Evolutionary conservation across 1,140 invertebrate species (phyloP).

Genomic region (Drosophila oshimai): DNA sequence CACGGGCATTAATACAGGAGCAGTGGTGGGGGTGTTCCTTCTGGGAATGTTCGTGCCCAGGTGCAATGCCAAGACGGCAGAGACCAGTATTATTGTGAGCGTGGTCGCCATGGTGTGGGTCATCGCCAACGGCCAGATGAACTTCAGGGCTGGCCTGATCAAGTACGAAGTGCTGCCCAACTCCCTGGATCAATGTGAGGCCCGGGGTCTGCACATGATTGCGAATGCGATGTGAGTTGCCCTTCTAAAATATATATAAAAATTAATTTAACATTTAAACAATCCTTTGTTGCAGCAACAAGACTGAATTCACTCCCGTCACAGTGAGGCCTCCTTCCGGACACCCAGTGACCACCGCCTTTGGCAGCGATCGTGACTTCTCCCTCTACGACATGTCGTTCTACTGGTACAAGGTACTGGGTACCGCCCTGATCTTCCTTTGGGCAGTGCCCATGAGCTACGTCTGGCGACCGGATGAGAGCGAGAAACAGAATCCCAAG

Average conservation of each 20-base stretch:
- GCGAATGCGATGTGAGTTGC: constrained; percentile 51
- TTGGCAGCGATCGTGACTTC: constrained; percentile 80
- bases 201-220: constrained; percentile 58
- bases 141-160: constrained; percentile 85
- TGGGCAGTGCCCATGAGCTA: constrained; percentile 84
- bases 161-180: constrained; percentile 84
- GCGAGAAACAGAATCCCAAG: constrained; percentile 54
- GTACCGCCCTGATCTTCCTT: constrained; percentile 85
- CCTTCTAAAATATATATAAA: too few species aligned
- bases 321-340: not conserved
- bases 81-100: constrained; percentile 86
- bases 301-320: constrained; percentile 13
- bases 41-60: constrained; percentile 89
- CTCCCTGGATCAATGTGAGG: constrained; percentile 85
- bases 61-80: constrained; percentile 87
- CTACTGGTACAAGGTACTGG: constrained; percentile 86
- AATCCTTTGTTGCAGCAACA: constrained; percentile 2
- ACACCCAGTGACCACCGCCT: constrained; percentile 47
- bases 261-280: too few species aligned
- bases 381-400: constrained; percentile 85
- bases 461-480: constrained; percentile 48
- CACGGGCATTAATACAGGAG: constrained; percentile 86
- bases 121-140: constrained; percentile 88
- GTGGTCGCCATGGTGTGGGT: constrained; percentile 89
- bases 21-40: constrained; percentile 88